phyloP scores from a whole-genome alignment of 2,888 invertebrate genomes.

The Apotomis capreana region DNA sequence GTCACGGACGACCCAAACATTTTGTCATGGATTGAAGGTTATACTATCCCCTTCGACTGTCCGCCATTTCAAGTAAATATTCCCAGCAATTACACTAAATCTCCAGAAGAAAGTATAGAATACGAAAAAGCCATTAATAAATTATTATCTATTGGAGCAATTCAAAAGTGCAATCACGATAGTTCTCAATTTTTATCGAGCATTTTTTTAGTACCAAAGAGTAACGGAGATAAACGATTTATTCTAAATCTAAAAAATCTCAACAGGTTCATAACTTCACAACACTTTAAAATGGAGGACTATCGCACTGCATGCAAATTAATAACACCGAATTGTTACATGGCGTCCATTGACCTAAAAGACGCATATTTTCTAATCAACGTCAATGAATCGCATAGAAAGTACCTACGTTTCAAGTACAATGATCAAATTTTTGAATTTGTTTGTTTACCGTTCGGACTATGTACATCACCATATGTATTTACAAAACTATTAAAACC shows the following conservation, averaged over 20 bases:
- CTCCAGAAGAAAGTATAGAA: too few relatives aligned
- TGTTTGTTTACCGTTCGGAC: slow-evolving; percentile 13
- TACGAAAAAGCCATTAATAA: background rate
- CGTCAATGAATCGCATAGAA: background rate
- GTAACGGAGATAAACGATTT: background rate
- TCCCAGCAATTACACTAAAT: too few relatives aligned
- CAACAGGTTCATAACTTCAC: background rate
- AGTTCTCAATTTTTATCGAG: background rate
- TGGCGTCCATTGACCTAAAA: slow-evolving; percentile 7
- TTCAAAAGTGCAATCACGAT: slow-evolving; percentile 1
- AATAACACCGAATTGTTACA: background rate
- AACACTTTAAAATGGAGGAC: slow-evolving; percentile 18
- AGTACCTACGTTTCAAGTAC: background rate
- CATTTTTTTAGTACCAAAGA: slow-evolving; percentile 2
- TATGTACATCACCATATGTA: background rate
- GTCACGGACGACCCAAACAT: background rate
- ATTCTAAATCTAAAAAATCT: slow-evolving; percentile 5
- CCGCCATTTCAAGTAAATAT: background rate
- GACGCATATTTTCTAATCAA: slow-evolving; percentile 6
- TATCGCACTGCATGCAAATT: slow-evolving; percentile 1
- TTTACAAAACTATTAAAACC: slow-evolving; percentile 20
- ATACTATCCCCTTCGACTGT: slow-evolving; percentile 2
- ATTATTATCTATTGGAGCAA: slow-evolving; percentile 2
- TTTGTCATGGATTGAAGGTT: slow-evolving; percentile 1
- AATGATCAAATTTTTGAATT: slow-evolving; percentile 12